Conservation (phyloP, 1,140 invertebrate species). For the Drosophila serrata region DNA sequence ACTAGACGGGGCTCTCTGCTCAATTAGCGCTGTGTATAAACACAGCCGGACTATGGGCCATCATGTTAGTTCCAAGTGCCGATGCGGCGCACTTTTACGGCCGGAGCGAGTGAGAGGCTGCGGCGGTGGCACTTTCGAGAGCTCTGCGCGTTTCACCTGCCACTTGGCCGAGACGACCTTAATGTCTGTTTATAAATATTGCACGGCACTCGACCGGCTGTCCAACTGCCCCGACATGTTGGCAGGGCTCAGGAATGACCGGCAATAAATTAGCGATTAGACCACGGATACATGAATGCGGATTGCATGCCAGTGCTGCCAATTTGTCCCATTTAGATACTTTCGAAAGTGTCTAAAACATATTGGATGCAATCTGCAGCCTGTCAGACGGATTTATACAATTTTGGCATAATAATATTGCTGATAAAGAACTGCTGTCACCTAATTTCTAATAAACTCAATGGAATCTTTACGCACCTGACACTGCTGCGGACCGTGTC, state of each 20-base stretch:
- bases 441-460: not conserved
- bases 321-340: constrained; percentile 7
- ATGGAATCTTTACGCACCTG: constrained; percentile 87
- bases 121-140: constrained; percentile 17
- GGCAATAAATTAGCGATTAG: constrained; percentile 61
- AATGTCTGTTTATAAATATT: constrained; percentile 69
- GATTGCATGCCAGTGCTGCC: constrained; percentile 8
- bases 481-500: constrained; percentile 92
- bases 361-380: constrained; percentile 1
- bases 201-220: constrained; percentile 30
- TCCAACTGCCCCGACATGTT: constrained; percentile 42
- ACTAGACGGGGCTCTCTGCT: constrained; percentile 53
- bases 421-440: not conserved
- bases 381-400: not conserved
- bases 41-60: constrained; percentile 34
- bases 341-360: constrained; percentile 2
- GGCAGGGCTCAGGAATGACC: constrained; percentile 48
- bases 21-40: constrained; percentile 51
- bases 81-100: constrained; percentile 35
- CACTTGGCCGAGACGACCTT: constrained; percentile 58
- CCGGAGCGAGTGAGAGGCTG: not conserved
- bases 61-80: constrained; percentile 55
- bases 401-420: not conserved
- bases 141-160: constrained; percentile 41
- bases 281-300: constrained; percentile 26